Evolutionary conservation across 2,797 vertebrate species (phyloP), one percentile per base, ranked within the genome.

Genomic region (Tympanoctomys barrerae): DNA sequence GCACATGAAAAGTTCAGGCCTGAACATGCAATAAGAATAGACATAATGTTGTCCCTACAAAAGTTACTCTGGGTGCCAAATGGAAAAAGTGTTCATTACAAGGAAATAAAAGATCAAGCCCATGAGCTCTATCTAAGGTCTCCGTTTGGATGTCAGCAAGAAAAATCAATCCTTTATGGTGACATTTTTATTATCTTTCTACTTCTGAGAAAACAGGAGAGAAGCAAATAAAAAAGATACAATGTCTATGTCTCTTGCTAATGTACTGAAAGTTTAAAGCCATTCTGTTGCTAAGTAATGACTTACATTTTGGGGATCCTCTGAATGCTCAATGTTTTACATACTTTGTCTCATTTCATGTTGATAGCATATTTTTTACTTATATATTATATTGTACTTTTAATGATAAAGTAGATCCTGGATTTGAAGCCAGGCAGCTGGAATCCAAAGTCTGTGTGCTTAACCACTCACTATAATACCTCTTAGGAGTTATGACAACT

Each of bases 401-500:
- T 39, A 66, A 52, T 89, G 49, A 68, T 52, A 64, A 90, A 89
- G 7, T 49, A 68, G 28, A 86, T 21, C 73, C 85, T 54, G 79
- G 52, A 62, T 66, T 91, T 89, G 62, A 79, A 80, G 59, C 5
- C 26, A 84, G 11, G 8, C 19, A 94, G 28, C 83, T 73, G 52
- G 28, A 64, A 73, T 90, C 87, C 80, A 61, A 54, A 88, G 26
- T 46, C 62, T 52, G 14, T 33, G 8, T 52, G 49, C 59, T 83
- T 96, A 82, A 52, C n/a, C 24, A 64, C 82, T 94, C 49, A 28
- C 75, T 85, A 33, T 10, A 26, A 7, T 59, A 19, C 78, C 31
- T 92, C 61, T 88, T 52, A 81, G 52, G 49, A 70, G 49, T 42
- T 83, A 75, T 94, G 33, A 71, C n/a, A 96, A 31, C 42, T 70